Evolutionary conservation across 1,140 invertebrate genomes (phyloP).

Genomic region (Ceratina australensis): DNA sequence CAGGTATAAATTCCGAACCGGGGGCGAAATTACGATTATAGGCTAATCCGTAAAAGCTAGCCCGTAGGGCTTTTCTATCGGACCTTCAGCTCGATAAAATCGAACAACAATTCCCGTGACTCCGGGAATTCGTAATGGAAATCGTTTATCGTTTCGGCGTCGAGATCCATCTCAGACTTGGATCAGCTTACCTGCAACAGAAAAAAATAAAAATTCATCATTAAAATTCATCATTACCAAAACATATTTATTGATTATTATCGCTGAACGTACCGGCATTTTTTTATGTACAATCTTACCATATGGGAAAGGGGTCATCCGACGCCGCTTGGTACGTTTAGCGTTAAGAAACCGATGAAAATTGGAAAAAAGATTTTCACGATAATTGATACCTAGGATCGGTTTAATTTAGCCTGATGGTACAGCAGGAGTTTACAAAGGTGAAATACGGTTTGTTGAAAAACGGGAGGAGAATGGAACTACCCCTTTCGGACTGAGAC

Average conservation of each 20-base stretch:
- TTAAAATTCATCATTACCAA: too few species aligned
- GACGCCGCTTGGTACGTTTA: too few species aligned
- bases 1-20: constrained; percentile 20
- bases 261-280: too few species aligned
- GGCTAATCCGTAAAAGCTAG: constrained; percentile 18
- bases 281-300: too few species aligned
- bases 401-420: too few species aligned
- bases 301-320: too few species aligned
- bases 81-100: constrained; percentile 27
- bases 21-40: constrained; percentile 39
- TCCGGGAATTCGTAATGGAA: background rate
- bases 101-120: background rate
- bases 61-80: background rate
- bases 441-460: too few species aligned
- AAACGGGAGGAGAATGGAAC: too few species aligned
- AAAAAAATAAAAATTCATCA: background rate
- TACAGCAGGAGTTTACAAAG: too few species aligned
- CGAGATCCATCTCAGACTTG: background rate
- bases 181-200: constrained; percentile 51
- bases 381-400: too few species aligned
- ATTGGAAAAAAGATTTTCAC: too few species aligned
- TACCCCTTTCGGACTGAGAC: constrained; percentile 21
- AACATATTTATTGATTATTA: background rate
- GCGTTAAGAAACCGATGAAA: too few species aligned
- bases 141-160: background rate